Conservation (phyloP, 2,113 vertebrate genomes). For the Siphamia tubifer region DNA sequence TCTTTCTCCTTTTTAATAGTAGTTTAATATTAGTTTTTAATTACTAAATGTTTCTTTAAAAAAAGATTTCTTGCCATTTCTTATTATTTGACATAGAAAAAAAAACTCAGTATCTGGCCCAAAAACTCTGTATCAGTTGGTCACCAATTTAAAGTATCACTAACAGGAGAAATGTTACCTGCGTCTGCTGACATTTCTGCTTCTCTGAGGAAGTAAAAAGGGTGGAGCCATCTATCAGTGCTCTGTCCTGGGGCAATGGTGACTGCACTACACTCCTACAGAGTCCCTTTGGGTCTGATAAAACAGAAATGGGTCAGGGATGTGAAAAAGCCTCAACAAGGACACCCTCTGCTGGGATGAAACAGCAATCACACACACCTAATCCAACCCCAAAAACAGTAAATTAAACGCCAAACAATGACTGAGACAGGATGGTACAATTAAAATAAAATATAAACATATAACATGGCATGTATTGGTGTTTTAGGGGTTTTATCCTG, state of each 20-base stretch:
- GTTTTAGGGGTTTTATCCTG: not conserved
- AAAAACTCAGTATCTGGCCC: too few relatives aligned
- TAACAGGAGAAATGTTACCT: too few relatives aligned
- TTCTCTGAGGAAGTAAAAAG: too few relatives aligned
- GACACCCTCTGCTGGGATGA: constrained; percentile 52
- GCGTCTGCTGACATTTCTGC: not conserved
- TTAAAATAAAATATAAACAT: not conserved
- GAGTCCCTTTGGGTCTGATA: constrained; percentile 2
- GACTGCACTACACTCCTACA: constrained; percentile 29
- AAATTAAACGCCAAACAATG: not conserved
- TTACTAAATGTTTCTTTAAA: too few relatives aligned
- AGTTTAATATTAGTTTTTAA: too few relatives aligned
- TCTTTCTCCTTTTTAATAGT: too few relatives aligned
- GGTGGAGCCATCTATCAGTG: too few relatives aligned
- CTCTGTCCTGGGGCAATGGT: not conserved
- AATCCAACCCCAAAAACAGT: too few relatives aligned
- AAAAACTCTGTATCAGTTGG: too few relatives aligned
- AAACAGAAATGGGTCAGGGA: constrained; percentile 17
- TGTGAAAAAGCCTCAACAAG: not conserved
- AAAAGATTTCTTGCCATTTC: too few relatives aligned
- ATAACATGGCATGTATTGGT: not conserved
- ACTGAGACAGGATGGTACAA: fast-evolving
- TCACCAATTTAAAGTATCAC: too few relatives aligned
- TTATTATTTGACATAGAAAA: too few relatives aligned
- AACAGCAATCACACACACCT: not conserved